Conservation (phyloP, 1,140 invertebrate species). For the Neotoxoptera formosana region DNA sequence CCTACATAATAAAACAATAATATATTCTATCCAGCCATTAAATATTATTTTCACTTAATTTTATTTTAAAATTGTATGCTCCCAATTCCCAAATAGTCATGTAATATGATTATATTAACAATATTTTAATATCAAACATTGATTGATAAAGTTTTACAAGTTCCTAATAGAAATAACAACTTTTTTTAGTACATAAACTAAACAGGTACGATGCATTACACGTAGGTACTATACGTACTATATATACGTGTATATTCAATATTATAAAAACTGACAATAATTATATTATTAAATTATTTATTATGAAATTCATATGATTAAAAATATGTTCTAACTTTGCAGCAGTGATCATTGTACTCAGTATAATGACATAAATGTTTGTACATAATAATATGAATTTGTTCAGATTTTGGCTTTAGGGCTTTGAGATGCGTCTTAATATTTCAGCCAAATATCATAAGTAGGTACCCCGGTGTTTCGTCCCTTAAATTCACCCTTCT, state of each 20-base stretch:
- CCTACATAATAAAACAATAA: background rate
- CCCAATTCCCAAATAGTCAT: background rate
- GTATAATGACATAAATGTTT: background rate
- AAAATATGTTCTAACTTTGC: background rate
- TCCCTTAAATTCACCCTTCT: conserved; percentile 1
- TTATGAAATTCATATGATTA: background rate
- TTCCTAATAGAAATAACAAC: no score
- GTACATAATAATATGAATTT: background rate
- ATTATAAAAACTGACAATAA: no score
- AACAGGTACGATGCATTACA: no score
- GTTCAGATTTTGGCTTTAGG: background rate
- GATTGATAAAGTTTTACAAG: background rate
- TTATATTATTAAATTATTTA: background rate
- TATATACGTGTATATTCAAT: no score
- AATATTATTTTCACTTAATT: background rate
- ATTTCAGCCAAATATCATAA: background rate
- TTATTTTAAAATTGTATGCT: background rate
- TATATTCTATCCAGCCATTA: no score
- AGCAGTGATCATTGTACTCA: background rate
- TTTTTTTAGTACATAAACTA: no score
- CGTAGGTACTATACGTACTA: no score
- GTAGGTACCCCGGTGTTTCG: background rate
- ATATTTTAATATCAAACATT: background rate
- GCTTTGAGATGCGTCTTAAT: background rate
- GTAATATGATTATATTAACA: background rate